Evolutionary conservation across 2,113 vertebrate genomes (phyloP).

Genomic region (Alaudala cheleensis): DNA sequence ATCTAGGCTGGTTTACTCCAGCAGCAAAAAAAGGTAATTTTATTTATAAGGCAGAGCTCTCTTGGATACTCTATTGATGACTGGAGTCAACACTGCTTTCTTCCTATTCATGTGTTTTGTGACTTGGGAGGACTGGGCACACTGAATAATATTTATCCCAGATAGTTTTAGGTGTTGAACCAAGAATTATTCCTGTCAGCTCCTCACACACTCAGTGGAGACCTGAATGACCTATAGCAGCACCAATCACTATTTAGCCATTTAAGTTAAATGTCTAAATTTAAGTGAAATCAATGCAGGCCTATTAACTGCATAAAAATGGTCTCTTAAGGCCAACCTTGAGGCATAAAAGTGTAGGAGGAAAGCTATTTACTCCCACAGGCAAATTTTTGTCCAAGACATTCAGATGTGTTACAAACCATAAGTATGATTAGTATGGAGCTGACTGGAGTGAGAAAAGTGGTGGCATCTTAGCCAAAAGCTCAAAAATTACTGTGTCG

Average conservation of each 20-base stretch:
- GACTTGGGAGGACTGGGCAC: neutral
- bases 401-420: neutral
- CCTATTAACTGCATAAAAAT: neutral
- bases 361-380: neutral
- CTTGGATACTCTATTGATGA: neutral
- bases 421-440: neutral
- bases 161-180: neutral
- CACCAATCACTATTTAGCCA: neutral
- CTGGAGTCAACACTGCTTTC: neutral
- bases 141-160: neutral
- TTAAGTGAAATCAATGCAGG: neutral
- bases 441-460: neutral
- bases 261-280: neutral
- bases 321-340: neutral
- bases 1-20: neutral
- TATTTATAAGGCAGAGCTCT: neutral
- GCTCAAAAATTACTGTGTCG: neutral
- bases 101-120: rapidly evolving
- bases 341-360: neutral
- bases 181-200: neutral
- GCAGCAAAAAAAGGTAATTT: neutral
- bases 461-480: neutral
- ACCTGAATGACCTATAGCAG: neutral
- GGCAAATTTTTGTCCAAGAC: neutral
- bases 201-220: neutral